A percentile compares a stretch with the other conserved stretches of the same genome.
Evolutionary conservation across 2,888 invertebrate genomes (phyloP).

Genomic region (Leucophora obtusa): DNA sequence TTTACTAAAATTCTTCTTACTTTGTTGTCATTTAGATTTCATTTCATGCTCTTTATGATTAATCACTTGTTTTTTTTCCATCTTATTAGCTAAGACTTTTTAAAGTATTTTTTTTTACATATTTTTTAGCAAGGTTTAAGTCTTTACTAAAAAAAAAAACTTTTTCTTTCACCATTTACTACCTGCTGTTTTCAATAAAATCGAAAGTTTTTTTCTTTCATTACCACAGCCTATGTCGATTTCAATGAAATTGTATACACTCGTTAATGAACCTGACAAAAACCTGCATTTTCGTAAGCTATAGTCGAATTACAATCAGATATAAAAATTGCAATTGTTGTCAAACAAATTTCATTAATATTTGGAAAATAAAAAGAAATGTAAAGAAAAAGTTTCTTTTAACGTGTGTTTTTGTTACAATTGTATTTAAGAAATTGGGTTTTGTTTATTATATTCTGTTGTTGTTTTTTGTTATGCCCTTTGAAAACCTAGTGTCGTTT

Average conservation of each 20-base stretch:
- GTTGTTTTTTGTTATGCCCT: background rate
- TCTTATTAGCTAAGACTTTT: too few relatives aligned
- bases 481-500: slow-evolving; percentile 37
- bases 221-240: background rate
- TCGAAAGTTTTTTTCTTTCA: slow-evolving; percentile 1
- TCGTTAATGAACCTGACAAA: slow-evolving; percentile 28
- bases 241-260: background rate
- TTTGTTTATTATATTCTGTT: slow-evolving; percentile 5
- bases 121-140: too few relatives aligned
- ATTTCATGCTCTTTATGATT: too few relatives aligned
- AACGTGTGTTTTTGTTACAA: slow-evolving; percentile 55
- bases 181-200: background rate
- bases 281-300: slow-evolving; percentile 2
- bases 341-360: background rate
- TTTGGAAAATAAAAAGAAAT: slow-evolving; percentile 16
- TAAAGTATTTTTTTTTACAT: too few relatives aligned
- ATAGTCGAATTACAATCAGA: background rate
- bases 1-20: too few relatives aligned
- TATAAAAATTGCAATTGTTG: background rate
- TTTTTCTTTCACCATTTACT: background rate
- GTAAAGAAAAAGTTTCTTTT: slow-evolving; percentile 16
- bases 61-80: too few relatives aligned
- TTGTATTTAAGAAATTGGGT: slow-evolving; percentile 53
- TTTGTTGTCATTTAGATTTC: too few relatives aligned
- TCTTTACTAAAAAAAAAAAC: too few relatives aligned